Conservation (phyloP, 2,113 vertebrate species). For the Myocastor coypus region DNA sequence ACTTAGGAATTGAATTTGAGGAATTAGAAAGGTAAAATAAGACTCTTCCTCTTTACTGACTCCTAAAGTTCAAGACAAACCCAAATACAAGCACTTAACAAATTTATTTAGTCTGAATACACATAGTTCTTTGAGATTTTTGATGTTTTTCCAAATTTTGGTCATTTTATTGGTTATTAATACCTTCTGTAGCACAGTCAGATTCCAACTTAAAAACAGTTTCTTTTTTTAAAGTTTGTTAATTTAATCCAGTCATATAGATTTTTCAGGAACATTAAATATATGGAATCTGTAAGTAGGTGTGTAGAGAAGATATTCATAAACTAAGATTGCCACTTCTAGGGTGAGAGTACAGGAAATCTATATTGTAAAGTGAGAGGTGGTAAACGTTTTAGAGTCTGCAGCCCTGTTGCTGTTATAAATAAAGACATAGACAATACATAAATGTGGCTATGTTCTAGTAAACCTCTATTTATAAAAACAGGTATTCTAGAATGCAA, state of each 20-base stretch:
- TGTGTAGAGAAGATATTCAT: background rate
- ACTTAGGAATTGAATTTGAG: background rate
- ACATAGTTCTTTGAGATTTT: background rate
- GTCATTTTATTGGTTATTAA: slow-evolving; percentile 1
- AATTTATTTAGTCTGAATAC: background rate
- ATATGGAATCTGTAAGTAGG: background rate
- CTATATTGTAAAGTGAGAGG: background rate
- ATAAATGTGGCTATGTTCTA: background rate
- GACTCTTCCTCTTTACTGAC: background rate
- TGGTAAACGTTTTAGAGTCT: background rate
- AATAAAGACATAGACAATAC: background rate
- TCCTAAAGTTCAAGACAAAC: background rate
- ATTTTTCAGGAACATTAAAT: background rate
- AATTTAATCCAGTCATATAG: background rate
- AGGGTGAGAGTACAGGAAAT: background rate
- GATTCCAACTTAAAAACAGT: background rate
- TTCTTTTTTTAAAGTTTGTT: background rate
- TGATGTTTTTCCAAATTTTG: background rate
- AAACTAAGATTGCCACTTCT: background rate
- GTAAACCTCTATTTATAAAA: slow-evolving; percentile 1
- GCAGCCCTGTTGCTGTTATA: background rate
- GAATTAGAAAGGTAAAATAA: slow-evolving; percentile 11
- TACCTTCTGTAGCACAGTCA: background rate
- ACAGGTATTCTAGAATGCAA: background rate
- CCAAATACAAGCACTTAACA: background rate